phyloP scores from a whole-genome alignment of 2,888 invertebrate genomes.

The Melieria picta region DNA sequence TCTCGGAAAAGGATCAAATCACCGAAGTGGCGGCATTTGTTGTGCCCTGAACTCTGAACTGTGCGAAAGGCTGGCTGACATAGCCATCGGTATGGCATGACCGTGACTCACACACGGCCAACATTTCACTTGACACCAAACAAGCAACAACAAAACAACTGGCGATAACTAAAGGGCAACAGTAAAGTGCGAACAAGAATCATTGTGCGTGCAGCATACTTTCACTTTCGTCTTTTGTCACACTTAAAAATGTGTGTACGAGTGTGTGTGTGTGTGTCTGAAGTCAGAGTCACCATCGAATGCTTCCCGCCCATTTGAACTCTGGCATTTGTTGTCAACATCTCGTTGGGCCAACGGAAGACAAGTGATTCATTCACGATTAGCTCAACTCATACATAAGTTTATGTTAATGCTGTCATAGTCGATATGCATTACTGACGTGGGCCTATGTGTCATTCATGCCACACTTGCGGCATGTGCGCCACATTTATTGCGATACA shows the following conservation, averaged over 20 bases:
- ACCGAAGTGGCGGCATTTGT: constrained; percentile 51
- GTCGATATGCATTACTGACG: too few relatives aligned
- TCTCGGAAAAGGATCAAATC: constrained; percentile 60
- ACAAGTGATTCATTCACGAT: too few relatives aligned
- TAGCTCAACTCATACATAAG: too few relatives aligned
- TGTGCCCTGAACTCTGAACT: constrained; percentile 45
- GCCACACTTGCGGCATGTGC: too few relatives aligned
- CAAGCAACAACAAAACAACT: constrained; percentile 37
- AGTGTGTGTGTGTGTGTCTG: background rate
- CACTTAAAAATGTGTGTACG: background rate
- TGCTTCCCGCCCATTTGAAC: constrained; percentile 17
- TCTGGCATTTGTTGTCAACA: constrained; percentile 17
- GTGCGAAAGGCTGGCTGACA: background rate
- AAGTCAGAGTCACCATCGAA: background rate
- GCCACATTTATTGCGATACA: too few relatives aligned
- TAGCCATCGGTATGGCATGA: constrained; percentile 10
- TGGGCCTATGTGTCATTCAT: too few relatives aligned
- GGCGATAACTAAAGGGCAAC: background rate
- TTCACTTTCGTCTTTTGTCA: constrained; percentile 7
- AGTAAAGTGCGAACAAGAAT: background rate
- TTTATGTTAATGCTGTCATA: too few relatives aligned
- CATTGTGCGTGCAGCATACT: constrained; percentile 7
- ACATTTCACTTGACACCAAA: constrained; percentile 40
- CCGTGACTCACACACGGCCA: constrained; percentile 49
- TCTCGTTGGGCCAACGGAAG: too few relatives aligned